These are phyloP conservation scores for Drosophila paramelanica DNA, from an alignment of 2,888 invertebrate genomes.

Conservation along the genomic window DNA sequence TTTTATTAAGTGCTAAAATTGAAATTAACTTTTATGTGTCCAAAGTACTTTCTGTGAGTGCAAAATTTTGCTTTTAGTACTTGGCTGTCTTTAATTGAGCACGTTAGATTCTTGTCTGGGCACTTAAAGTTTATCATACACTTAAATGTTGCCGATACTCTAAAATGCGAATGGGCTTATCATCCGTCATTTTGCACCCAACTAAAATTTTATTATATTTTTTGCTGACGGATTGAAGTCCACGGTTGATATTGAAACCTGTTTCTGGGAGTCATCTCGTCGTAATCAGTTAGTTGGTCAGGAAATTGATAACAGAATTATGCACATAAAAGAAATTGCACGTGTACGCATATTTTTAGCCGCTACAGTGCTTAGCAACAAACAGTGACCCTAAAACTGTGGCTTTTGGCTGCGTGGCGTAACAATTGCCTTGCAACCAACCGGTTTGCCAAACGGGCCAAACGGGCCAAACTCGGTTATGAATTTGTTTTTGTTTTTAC, in stretches of 20 bases:
- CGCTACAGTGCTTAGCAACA: not conserved
- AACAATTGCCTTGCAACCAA: constrained; percentile 27
- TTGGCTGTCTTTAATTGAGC: not conserved
- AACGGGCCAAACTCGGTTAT: not conserved
- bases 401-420: not conserved
- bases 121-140: not conserved
- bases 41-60: not conserved
- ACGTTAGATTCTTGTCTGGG: not conserved
- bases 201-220: not conserved
- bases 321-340: constrained; percentile 2
- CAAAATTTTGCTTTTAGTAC: not conserved
- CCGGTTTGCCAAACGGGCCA: constrained; percentile 14
- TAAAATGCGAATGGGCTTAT: constrained; percentile 19
- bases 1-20: not conserved
- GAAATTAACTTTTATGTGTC: constrained; percentile 1
- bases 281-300: constrained; percentile 9
- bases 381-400: constrained; percentile 18
- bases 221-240: constrained; percentile 12
- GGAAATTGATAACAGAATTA: constrained; percentile 4
- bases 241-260: not conserved
- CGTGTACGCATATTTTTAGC: constrained; percentile 1
- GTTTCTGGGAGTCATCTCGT: not conserved
- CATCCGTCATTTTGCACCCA: constrained; percentile 5
- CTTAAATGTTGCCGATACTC: not conserved
- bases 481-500: not conserved